phyloP scores from a whole-genome alignment of 2,888 invertebrate species.

The Xanthia icteritia region DNA sequence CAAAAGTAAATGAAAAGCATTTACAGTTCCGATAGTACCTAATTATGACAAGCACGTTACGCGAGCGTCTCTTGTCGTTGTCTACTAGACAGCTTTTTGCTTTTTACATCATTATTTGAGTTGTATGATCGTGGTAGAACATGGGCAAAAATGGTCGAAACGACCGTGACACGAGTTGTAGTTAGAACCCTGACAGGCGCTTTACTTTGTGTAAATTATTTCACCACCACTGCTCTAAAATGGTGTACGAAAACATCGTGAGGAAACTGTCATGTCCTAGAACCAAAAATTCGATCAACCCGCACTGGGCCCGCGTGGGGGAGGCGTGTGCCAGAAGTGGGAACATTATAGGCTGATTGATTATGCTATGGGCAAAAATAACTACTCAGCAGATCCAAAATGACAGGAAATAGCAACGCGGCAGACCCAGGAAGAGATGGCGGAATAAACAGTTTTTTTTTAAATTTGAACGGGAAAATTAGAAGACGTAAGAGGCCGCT shows the following conservation, averaged over 20 bases:
- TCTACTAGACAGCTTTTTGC: background rate
- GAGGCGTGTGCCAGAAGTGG: background rate
- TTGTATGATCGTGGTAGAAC: background rate
- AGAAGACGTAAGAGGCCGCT: background rate
- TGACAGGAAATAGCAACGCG: background rate
- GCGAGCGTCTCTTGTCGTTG: background rate
- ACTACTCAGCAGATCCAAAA: background rate
- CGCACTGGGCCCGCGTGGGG: too few relatives aligned
- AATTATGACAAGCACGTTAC: background rate
- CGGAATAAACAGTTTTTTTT: too few relatives aligned
- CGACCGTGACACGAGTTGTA: too few relatives aligned
- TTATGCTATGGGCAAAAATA: background rate
- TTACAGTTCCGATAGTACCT: background rate
- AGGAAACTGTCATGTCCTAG: background rate
- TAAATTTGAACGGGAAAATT: background rate
- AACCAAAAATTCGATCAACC: background rate
- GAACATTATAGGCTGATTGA: background rate
- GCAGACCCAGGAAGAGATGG: too few relatives aligned
- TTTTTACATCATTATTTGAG: background rate
- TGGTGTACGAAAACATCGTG: background rate
- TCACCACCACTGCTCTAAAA: background rate
- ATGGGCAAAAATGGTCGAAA: background rate
- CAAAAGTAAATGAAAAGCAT: background rate
- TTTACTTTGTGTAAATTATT: background rate
- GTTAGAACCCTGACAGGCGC: background rate